Conservation (phyloP, 2,888 invertebrate species). For the Leptinotarsa peninsularis region DNA sequence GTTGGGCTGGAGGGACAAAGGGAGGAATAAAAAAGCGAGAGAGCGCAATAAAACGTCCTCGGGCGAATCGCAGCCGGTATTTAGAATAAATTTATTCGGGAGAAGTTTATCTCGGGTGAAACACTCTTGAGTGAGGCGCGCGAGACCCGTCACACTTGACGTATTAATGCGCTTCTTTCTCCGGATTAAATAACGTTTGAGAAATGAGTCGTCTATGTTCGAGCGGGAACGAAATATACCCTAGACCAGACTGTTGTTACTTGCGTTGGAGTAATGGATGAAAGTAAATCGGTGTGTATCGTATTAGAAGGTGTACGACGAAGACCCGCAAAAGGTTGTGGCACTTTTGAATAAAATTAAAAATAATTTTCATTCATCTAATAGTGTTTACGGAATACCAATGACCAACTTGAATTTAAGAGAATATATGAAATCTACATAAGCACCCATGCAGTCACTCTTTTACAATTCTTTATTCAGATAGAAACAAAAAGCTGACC, state of each 20-base stretch:
- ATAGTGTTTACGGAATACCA: neutral
- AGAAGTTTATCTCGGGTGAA: constrained; percentile 44
- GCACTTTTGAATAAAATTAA: neutral
- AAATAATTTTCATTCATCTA: neutral
- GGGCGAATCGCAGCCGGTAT: constrained; percentile 37
- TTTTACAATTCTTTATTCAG: no score
- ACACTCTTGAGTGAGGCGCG: constrained; percentile 44
- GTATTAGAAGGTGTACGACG: neutral
- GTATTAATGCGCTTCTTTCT: constrained; percentile 52
- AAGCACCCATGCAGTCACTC: no score
- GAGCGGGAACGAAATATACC: constrained; percentile 19
- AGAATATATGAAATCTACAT: no score
- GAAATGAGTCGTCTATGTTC: constrained; percentile 42
- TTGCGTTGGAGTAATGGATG: constrained; percentile 11
- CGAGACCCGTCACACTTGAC: constrained; percentile 51
- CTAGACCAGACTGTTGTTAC: constrained; percentile 8
- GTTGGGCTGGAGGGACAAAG: constrained; percentile 3
- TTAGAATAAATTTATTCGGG: constrained; percentile 44
- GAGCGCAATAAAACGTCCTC: constrained; percentile 31
- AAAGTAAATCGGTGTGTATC: neutral
- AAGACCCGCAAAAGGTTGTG: neutral
- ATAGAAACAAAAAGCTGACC: no score
- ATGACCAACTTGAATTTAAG: neutral
- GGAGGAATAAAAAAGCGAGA: constrained; percentile 15
- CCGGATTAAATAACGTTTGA: constrained; percentile 49